Percentiles rank a stretch among this genome's conserved stretches.
phyloP scores from a whole-genome alignment of 2,113 vertebrate genomes.

The Chaenogobius annularis region DNA sequence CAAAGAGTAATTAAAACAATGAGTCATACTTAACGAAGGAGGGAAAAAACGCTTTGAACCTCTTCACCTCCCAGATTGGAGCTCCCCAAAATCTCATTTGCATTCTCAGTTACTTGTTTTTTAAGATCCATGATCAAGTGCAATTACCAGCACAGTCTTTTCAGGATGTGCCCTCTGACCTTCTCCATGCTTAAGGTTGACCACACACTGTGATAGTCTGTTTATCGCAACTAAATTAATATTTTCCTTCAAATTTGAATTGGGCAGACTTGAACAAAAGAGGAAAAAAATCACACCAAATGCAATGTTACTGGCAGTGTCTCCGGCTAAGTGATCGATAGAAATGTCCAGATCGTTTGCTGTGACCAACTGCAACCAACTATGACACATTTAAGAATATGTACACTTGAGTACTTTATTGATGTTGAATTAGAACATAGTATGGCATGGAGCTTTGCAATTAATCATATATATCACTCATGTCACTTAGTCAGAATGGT shows the following conservation, averaged over 20 bases:
- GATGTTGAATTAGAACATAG: no score
- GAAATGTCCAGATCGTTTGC: background rate
- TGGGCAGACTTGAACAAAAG: background rate
- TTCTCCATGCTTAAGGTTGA: background rate
- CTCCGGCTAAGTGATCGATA: background rate
- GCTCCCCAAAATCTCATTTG: conserved; percentile 60
- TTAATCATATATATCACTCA: no score
- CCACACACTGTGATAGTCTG: conserved; percentile 22
- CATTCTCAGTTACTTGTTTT: conserved; percentile 65
- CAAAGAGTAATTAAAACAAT: conserved; percentile 76
- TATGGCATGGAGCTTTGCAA: no score
- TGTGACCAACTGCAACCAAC: no score
- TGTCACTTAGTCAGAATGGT: no score
- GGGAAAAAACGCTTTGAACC: conserved; percentile 71
- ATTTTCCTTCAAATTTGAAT: background rate
- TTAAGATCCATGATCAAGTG: conserved; percentile 60
- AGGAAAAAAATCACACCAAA: background rate
- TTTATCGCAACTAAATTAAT: conserved; percentile 18
- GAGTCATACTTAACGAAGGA: conserved; percentile 72
- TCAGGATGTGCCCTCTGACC: conserved; percentile 24
- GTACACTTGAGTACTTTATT: no score
- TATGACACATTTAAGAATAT: no score
- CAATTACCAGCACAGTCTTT: conserved; percentile 49
- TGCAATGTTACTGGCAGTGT: background rate
- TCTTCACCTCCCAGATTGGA: conserved; percentile 64